Evolutionary conservation across 2,888 invertebrate species (phyloP).

Genomic region (Microplitis deprimator): DNA sequence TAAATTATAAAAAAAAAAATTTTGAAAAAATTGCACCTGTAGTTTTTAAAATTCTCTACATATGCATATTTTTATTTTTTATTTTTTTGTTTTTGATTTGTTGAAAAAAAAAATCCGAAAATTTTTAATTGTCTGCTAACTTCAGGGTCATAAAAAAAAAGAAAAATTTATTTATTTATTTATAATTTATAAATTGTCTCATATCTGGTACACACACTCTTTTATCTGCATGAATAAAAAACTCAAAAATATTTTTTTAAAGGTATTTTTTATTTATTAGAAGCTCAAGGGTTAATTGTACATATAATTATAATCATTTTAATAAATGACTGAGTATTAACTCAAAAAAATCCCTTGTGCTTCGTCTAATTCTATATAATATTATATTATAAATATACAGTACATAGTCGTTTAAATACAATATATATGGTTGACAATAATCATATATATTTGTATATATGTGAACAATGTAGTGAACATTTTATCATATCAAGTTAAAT

Average conservation of each 20-base stretch:
- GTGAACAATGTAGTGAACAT: slow-evolving; percentile 47
- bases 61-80: no score
- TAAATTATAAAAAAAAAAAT: no score
- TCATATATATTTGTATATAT: slow-evolving; percentile 44
- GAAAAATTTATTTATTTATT: no score
- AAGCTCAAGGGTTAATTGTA: slow-evolving; percentile 14
- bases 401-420: slow-evolving; percentile 37
- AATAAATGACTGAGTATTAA: neutral
- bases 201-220: no score
- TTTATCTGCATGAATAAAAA: neutral
- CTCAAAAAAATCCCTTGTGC: slow-evolving; percentile 35
- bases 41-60: no score
- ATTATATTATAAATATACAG: slow-evolving; percentile 40
- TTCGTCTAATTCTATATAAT: slow-evolving; percentile 44
- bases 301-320: slow-evolving; percentile 7
- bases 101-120: no score
- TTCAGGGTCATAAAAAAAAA: no score
- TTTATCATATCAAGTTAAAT: slow-evolving; percentile 19
- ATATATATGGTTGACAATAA: slow-evolving; percentile 30
- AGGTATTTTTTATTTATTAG: neutral
- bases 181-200: no score
- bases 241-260: neutral
- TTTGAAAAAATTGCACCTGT: no score
- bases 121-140: no score
- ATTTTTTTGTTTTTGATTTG: no score